A percentile compares a stretch with the other conserved stretches of the same genome.
Conservation (phyloP, 2,113 vertebrate genomes). For the Sterna hirundo region DNA sequence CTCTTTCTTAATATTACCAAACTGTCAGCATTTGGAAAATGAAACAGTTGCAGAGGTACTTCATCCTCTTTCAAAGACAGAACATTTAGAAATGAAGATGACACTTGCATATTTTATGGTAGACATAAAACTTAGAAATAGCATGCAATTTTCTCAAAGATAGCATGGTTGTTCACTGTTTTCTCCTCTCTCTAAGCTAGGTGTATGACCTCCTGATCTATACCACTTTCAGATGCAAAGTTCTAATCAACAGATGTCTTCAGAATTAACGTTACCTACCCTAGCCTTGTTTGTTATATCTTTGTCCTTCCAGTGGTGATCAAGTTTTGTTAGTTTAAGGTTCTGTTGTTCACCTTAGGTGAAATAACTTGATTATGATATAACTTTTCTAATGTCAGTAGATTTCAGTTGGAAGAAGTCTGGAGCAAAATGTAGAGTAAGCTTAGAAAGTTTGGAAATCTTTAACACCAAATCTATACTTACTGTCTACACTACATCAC, state of each 20-base stretch:
- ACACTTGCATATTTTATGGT: not conserved
- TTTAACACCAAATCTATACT: not conserved
- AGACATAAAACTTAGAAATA: not conserved
- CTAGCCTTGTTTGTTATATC: not conserved
- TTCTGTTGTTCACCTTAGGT: not conserved
- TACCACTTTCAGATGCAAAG: not conserved
- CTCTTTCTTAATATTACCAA: not conserved
- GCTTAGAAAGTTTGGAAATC: not conserved
- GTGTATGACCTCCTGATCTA: not conserved
- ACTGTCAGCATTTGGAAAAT: not conserved
- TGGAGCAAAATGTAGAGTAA: not conserved
- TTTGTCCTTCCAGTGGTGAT: not conserved
- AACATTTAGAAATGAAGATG: not conserved
- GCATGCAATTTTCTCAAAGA: not conserved
- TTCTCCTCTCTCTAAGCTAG: not conserved
- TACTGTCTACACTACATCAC: not conserved
- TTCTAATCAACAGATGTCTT: not conserved
- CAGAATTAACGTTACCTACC: not conserved
- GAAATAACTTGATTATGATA: not conserved
- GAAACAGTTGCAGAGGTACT: not conserved
- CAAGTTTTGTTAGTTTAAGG: conserved; percentile 1
- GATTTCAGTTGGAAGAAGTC: not conserved
- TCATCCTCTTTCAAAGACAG: not conserved
- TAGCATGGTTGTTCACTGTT: not conserved
- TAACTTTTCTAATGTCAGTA: not conserved